A percentile compares a stretch with the other conserved stretches of the same genome.
Evolutionary conservation across 2,888 invertebrate genomes (phyloP).

Genomic region (Lydus trimaculatus): DNA sequence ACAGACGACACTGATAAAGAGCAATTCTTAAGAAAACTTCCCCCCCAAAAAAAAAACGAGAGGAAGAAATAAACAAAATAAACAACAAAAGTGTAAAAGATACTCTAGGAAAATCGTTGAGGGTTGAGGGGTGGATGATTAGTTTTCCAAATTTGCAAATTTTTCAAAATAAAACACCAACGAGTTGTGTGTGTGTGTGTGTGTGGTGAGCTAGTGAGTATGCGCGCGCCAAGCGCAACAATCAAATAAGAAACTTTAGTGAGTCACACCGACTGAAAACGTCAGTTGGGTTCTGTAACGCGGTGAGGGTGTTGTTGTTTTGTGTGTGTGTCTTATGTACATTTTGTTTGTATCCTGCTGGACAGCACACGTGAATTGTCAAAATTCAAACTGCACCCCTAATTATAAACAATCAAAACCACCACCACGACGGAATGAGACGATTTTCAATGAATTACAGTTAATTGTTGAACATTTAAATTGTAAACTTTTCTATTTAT

Average conservation of each 20-base stretch:
- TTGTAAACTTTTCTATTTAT: constrained; percentile 31
- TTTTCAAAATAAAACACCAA: too few species aligned
- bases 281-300: constrained; percentile 47
- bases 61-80: constrained; percentile 13
- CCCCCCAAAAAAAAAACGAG: not conserved
- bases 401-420: too few species aligned
- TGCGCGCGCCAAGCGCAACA: constrained; percentile 45
- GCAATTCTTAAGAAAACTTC: not conserved
- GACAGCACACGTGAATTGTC: constrained; percentile 39
- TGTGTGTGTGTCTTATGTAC: constrained; percentile 27
- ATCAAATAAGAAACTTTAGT: constrained; percentile 38
- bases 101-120: not conserved
- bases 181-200: too few species aligned
- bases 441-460: constrained; percentile 35
- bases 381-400: constrained; percentile 21
- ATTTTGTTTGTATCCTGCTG: constrained; percentile 13
- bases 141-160: too few species aligned
- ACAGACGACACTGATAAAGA: constrained; percentile 35
- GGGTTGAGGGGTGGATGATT: too few species aligned
- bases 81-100: constrained; percentile 14
- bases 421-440: constrained; percentile 5
- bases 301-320: constrained; percentile 40
- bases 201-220: too few species aligned
- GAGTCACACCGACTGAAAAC: constrained; percentile 37
- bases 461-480: constrained; percentile 43